A percentile compares a stretch with the other conserved stretches of the same genome.
Conservation (phyloP, 2,888 invertebrate genomes). For the Xanthorhoe designata region DNA sequence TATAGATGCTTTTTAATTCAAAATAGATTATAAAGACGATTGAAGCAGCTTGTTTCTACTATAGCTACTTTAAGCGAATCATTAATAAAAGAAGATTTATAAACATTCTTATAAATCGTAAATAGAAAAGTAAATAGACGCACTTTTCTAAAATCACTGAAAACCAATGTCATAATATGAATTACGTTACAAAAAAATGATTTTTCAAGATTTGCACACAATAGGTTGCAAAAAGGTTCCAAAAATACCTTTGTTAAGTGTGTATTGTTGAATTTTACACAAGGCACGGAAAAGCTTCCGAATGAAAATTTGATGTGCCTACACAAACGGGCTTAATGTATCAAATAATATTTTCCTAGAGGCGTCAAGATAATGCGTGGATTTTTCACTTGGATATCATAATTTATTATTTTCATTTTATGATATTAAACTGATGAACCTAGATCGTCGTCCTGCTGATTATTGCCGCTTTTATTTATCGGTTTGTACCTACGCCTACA, state of each 20-base stretch:
- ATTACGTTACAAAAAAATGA: background rate
- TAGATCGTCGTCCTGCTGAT: no score
- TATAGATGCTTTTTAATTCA: no score
- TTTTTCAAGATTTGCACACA: background rate
- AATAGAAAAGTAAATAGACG: background rate
- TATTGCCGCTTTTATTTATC: no score
- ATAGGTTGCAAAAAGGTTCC: background rate
- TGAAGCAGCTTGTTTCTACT: no score
- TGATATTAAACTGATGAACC: no score
- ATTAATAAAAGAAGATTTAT: no score
- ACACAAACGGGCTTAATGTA: slow-evolving; percentile 3
- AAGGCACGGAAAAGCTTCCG: background rate
- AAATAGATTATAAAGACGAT: no score
- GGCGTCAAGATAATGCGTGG: background rate
- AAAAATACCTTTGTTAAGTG: background rate
- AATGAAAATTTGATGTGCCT: background rate
- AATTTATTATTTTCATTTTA: background rate
- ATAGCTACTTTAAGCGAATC: no score
- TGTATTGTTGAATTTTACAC: background rate
- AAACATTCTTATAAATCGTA: no score
- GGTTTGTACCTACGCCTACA: no score
- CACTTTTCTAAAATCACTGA: no score
- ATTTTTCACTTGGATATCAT: background rate
- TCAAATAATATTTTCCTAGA: background rate
- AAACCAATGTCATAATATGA: background rate